A percentile compares a stretch with the other conserved stretches of the same genome.
These are phyloP conservation scores for Corythucha ciliata DNA, from an alignment of 2,888 invertebrate genomes.

Conservation along the genomic window DNA sequence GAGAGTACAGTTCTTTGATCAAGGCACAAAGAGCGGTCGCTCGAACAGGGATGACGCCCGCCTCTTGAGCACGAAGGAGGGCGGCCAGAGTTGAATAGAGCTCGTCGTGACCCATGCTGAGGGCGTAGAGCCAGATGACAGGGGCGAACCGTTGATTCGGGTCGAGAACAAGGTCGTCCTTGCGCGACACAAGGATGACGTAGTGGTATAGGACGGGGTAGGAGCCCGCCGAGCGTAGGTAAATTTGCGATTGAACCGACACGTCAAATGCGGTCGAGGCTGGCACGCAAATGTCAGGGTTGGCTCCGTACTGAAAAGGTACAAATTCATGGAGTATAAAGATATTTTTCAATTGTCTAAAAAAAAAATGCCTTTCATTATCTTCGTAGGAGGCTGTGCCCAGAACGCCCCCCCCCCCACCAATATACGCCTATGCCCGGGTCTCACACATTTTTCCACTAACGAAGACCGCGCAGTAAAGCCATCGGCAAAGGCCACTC, in stretches of 20 bases:
- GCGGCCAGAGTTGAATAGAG: slow-evolving; percentile 57
- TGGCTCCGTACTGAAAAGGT: slow-evolving; percentile 57
- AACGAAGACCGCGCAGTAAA: no score
- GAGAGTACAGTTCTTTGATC: slow-evolving; percentile 54
- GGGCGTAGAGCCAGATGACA: slow-evolving; percentile 55
- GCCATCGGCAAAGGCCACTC: no score
- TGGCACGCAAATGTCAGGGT: slow-evolving; percentile 56
- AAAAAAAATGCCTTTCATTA: neutral
- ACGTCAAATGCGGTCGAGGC: slow-evolving; percentile 17
- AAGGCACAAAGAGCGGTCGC: slow-evolving; percentile 53
- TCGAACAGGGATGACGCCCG: slow-evolving; percentile 53
- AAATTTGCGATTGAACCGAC: slow-evolving; percentile 23
- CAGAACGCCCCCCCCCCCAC: no score
- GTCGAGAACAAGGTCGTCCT: slow-evolving; percentile 53
- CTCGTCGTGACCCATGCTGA: slow-evolving; percentile 57
- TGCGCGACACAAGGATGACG: slow-evolving; percentile 58
- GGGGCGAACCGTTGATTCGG: slow-evolving; percentile 54
- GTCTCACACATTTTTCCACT: no score
- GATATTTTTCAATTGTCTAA: no score
- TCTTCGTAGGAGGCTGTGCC: no score
- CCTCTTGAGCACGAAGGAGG: slow-evolving; percentile 54
- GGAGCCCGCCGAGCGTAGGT: slow-evolving; percentile 31
- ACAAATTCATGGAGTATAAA: neutral
- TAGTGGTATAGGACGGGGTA: slow-evolving; percentile 55
- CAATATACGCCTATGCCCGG: no score